Evolutionary conservation across 2,888 invertebrate species (phyloP).

Genomic region (Leistus spinibarbis): DNA sequence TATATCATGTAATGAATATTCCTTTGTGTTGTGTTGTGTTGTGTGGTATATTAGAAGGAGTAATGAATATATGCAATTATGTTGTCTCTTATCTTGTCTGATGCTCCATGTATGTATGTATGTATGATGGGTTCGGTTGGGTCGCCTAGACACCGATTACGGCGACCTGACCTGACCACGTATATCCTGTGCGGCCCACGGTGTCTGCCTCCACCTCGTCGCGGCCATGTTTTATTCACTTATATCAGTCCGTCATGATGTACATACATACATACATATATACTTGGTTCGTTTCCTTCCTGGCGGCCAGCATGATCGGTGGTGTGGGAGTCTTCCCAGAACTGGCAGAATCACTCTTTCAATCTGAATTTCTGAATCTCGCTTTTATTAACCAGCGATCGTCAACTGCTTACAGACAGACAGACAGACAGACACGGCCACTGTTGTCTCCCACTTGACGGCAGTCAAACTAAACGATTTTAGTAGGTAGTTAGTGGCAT

Average conservation of each 20-base stretch:
- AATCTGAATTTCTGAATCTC: background rate
- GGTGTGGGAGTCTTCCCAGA: background rate
- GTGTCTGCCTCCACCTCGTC: slow-evolving; percentile 26
- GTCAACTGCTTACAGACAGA: background rate
- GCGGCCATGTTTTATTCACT: background rate
- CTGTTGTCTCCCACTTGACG: background rate
- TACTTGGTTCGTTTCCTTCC: slow-evolving; percentile 23
- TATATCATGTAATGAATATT: too few species aligned
- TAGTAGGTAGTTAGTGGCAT: background rate
- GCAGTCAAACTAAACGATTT: background rate
- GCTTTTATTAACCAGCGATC: background rate
- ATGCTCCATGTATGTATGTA: background rate
- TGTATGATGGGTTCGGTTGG: background rate
- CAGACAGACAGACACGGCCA: too few species aligned
- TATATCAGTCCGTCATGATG: too few species aligned
- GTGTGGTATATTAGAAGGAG: background rate
- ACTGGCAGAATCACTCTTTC: background rate
- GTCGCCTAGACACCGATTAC: slow-evolving; percentile 3
- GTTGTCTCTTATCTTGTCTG: background rate
- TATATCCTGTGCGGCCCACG: slow-evolving; percentile 35
- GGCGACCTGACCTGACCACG: slow-evolving; percentile 37
- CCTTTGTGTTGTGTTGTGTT: too few species aligned
- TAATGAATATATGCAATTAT: background rate
- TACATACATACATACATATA: background rate
- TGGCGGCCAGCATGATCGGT: background rate